Base-by-base conservation (phyloP, 2,888 invertebrate species). In the Acrobasis consociella region DNA sequence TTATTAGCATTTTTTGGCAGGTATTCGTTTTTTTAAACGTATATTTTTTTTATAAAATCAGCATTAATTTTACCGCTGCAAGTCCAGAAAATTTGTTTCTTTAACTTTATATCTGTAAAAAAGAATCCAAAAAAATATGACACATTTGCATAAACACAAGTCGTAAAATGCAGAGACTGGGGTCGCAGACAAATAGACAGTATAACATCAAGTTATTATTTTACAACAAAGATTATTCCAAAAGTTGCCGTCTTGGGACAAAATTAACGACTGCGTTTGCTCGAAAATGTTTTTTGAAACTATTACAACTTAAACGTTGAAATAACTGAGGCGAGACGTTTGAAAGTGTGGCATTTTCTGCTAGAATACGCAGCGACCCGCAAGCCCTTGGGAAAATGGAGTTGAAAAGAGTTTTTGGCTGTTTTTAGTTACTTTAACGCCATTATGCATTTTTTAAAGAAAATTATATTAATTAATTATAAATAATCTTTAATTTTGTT, bases 351-450 rank as follows among this genome's bases (percentile, higher is more conserved):
- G 46, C 46, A 13, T 46, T 46, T 46, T 46, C 13, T 11, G 46
- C 46, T 39, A 39, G 15, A 39, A 31, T 55, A 55, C 15, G 15
- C 15, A 38, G 15, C 15, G 9, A 31, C 31, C 37, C 38, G 38
- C 55, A 38, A 55, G n/a, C 55, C 31, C 37, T 55, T 55, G 37
- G 15, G 51, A 16, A 10, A 46, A 46, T 46, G 46, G 9, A 46
- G 46, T n/a, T 46, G 13, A 46, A 7, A n/a, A 7, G 46, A 46
- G 46, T 5, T 46, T 46, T 46, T 46, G 46, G 5, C 13, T 31
- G 31, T 31, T 31, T 31, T 5, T 46, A 46, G 46, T 11, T n/a
- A 46, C 13, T 42, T 42, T 11, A 11, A 13, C 11, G 11, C 13
- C 22, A 22, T n/a, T n/a, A 22, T 22, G 1, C 3, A 22, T 22